Base-by-base conservation (phyloP, 2,113 vertebrate genomes). In the Nematolebias whitei region DNA sequence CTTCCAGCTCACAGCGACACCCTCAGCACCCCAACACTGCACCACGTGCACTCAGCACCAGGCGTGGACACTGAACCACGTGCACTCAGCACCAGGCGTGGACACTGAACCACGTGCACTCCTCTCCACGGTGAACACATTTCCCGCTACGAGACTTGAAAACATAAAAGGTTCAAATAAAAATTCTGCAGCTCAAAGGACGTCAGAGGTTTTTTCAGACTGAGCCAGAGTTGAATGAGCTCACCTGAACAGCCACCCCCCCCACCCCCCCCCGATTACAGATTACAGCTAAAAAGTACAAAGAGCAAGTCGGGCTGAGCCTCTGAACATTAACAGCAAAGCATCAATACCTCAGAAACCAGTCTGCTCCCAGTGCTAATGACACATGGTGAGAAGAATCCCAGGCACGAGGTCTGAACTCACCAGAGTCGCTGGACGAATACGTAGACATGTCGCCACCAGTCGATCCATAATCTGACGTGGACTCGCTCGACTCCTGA, bases 381-480 rank as follows among this genome's bases (percentile, higher is more conserved):
- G n/a, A n/a, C n/a, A n/a, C n/a, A n/a, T n/a, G n/a, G n/a, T n/a
- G n/a, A n/a, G n/a, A 47, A 41, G 15, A 63, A 26, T n/a, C 12
- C 18, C 19, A 2, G 39, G 3, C 2, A 51, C 12, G 12, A 14
- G 7, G 12, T 47, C 1, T 50, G 11, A 35, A 74, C 92, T 91
- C 79, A 93, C 93, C 93, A 22, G 92, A 94, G 72, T 94, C 93
- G 4, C 91, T 92, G 16, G 86, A 85, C 0, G 89, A 90, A 5
- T 78, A 85, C 0, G 49, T 63, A 5, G 90, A 90, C 16, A 91
- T 67, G 52, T 93, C 92, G 0, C 91, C 88, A 0, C 88, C 88
- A 0, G 88, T 84, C 0, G 92, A 92, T 0, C 92, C 87, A 1
- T 91, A 91, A 68, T 93, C 92, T 0, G 92, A 93, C 0, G 90